Evolutionary conservation across 2,888 invertebrate species (phyloP).

Genomic region (Melanophora roralis): DNA sequence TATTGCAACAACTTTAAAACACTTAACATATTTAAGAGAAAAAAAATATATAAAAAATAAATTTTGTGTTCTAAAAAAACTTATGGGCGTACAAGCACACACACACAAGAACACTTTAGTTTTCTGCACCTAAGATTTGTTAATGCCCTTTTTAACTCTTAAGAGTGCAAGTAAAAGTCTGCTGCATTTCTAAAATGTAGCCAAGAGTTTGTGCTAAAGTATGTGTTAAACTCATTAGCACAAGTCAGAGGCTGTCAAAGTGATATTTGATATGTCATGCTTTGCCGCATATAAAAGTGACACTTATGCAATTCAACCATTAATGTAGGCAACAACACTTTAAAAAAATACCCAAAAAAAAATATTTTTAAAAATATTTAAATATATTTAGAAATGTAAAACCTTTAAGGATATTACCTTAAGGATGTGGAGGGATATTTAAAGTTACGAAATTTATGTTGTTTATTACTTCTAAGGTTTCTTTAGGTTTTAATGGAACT

Average conservation of each 20-base stretch:
- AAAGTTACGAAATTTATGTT: slow-evolving; percentile 7
- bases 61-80: too few relatives aligned
- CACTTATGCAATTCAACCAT: slow-evolving; percentile 53
- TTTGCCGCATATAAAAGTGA: slow-evolving; percentile 43
- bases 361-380: slow-evolving; percentile 16
- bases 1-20: neutral
- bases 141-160: slow-evolving; percentile 32
- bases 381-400: slow-evolving; percentile 50
- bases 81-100: too few relatives aligned
- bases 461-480: slow-evolving; percentile 54
- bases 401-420: slow-evolving; percentile 21
- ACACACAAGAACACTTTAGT: neutral
- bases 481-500: slow-evolving; percentile 27
- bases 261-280: slow-evolving; percentile 57
- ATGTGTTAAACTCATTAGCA: slow-evolving; percentile 60
- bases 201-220: neutral
- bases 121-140: slow-evolving; percentile 50
- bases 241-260: slow-evolving; percentile 59
- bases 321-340: neutral
- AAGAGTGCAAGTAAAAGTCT: slow-evolving; percentile 15
- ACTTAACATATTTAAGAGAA: slow-evolving; percentile 50
- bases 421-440: neutral
- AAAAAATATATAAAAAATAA: too few relatives aligned
- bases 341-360: neutral
- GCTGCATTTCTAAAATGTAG: neutral